Percentiles rank a stretch among this genome's conserved stretches.
These are phyloP conservation scores for Bucorvus abyssinicus DNA, from an alignment of 2,797 vertebrate genomes.

Conservation along the genomic window DNA sequence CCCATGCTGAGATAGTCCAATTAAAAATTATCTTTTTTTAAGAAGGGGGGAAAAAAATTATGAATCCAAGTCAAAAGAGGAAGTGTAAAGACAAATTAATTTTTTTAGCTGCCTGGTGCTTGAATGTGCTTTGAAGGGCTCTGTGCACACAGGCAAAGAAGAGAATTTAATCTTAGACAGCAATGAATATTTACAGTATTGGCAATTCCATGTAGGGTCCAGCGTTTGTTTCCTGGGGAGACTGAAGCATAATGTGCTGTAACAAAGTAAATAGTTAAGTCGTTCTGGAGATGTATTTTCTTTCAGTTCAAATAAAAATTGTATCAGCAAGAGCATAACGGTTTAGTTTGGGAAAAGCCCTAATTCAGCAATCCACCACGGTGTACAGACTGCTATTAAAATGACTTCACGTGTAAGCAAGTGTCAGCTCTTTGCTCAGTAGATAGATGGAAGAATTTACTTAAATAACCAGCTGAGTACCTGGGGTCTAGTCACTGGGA, in stretches of 20 bases:
- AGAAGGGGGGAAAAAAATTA: neutral
- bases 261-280: neutral
- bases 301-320: neutral
- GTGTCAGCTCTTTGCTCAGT: neutral
- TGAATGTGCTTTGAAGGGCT: neutral
- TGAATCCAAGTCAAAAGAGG: neutral
- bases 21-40: conserved; percentile 6
- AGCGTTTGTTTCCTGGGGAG: conserved; percentile 10
- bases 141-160: neutral
- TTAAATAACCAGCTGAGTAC: neutral
- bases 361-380: neutral
- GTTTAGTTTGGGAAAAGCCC: neutral
- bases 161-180: neutral
- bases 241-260: neutral
- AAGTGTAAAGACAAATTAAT: neutral
- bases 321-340: neutral
- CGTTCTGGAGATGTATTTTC: neutral
- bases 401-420: neutral
- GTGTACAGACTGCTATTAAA: neutral
- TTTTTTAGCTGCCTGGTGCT: neutral
- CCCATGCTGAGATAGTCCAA: neutral
- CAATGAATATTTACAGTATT: conserved; percentile 6
- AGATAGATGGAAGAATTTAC: neutral
- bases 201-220: neutral
- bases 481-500: neutral